Percentiles rank a stretch among this genome's conserved stretches.
Evolutionary conservation across 2,888 invertebrate species (phyloP).

Genomic region (Sisyra terminalis): DNA sequence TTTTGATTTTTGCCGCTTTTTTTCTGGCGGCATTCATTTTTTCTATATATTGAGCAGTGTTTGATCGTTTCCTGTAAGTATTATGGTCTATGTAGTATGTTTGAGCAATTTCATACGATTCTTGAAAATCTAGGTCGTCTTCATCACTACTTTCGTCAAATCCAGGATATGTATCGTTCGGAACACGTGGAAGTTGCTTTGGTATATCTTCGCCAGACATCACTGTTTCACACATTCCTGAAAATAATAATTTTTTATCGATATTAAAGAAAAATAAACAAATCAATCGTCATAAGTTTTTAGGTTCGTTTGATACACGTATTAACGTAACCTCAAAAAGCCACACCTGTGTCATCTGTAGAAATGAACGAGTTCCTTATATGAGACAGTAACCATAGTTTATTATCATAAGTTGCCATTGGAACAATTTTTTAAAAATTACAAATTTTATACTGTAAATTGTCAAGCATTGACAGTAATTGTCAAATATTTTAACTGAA

Average conservation of each 20-base stretch:
- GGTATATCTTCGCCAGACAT: constrained; percentile 76
- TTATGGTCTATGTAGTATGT: constrained; percentile 41
- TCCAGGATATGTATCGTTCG: constrained; percentile 57
- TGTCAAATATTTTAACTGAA: too few relatives aligned
- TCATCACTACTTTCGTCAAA: constrained; percentile 63
- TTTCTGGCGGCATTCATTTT: constrained; percentile 76
- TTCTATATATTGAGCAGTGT: constrained; percentile 77
- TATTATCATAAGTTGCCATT: constrained; percentile 92
- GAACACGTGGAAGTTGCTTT: constrained; percentile 33
- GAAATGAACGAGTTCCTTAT: constrained; percentile 89
- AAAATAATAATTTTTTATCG: constrained; percentile 9
- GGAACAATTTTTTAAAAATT: constrained; percentile 1
- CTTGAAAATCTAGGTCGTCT: constrained; percentile 49
- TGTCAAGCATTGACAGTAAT: neutral
- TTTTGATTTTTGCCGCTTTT: constrained; percentile 59
- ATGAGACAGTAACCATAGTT: constrained; percentile 81
- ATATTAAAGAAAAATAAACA: too few relatives aligned
- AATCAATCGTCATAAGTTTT: too few relatives aligned
- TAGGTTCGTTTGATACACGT: too few relatives aligned
- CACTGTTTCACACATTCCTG: constrained; percentile 79
- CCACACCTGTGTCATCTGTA: constrained; percentile 67
- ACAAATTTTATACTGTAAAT: neutral
- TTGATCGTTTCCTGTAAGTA: constrained; percentile 56
- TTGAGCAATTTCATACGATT: constrained; percentile 66
- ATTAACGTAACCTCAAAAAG: constrained; percentile 5